Evolutionary conservation across 2,888 invertebrate genomes (phyloP).

Genomic region (Ligdia adustata): DNA sequence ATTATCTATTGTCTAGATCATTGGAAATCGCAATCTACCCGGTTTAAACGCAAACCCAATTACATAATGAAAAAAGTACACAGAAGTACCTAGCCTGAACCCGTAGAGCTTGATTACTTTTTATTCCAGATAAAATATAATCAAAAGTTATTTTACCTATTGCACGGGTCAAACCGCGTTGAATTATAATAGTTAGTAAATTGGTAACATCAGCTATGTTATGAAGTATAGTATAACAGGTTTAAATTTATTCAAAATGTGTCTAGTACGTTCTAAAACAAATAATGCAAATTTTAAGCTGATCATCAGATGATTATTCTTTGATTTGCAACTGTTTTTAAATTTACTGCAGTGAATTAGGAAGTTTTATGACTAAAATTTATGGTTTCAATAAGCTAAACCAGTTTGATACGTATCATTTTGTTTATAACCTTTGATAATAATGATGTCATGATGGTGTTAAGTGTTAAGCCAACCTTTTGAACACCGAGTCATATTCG

Average conservation of each 20-base stretch:
- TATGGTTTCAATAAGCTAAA: not conserved
- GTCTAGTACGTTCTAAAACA: not conserved
- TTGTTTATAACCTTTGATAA: not conserved
- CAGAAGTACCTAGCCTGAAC: too few species aligned
- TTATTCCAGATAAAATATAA: too few species aligned
- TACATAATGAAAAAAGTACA: too few species aligned
- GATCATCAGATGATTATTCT: not conserved
- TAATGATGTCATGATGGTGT: constrained; percentile 1
- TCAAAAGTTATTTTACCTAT: too few species aligned
- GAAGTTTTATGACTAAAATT: constrained; percentile 4
- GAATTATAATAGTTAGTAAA: too few species aligned
- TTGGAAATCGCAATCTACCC: too few species aligned
- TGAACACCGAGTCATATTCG: too few species aligned
- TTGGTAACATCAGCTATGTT: constrained; percentile 2
- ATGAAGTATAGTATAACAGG: constrained; percentile 4
- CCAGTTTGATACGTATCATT: constrained; percentile 1
- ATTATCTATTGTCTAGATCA: too few species aligned
- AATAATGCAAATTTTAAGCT: constrained; percentile 2
- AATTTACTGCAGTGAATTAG: not conserved
- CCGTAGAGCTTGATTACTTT: too few species aligned
- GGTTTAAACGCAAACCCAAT: too few species aligned
- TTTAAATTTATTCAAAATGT: not conserved
- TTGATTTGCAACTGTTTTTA: not conserved
- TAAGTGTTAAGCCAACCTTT: too few species aligned
- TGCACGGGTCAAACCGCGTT: too few species aligned